Percentiles rank a stretch among this genome's conserved stretches.
Conservation (phyloP, 2,113 vertebrate species). For the Columbina picui region DNA sequence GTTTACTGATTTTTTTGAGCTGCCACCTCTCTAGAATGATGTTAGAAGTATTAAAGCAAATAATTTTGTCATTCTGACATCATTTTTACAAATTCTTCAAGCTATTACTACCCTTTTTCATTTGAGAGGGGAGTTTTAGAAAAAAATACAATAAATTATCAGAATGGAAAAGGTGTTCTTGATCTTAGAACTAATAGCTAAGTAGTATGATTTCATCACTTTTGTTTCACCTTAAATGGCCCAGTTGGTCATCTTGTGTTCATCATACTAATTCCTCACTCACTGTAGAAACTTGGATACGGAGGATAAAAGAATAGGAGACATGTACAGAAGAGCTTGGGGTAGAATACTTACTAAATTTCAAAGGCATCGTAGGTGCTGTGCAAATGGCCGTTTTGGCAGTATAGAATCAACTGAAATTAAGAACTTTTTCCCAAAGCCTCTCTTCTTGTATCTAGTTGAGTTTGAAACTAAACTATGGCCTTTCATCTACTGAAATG, state of each 20-base stretch:
- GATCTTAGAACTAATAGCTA: not conserved
- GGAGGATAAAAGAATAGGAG: not conserved
- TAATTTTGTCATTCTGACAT: not conserved
- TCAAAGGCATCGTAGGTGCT: not conserved
- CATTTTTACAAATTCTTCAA: not conserved
- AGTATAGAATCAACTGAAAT: not conserved
- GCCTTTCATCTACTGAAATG: not conserved
- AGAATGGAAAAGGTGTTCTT: slow-evolving; percentile 7
- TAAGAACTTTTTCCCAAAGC: not conserved
- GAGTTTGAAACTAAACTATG: not conserved
- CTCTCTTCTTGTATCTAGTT: not conserved
- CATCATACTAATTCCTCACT: not conserved
- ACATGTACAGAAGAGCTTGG: not conserved
- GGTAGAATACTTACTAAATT: not conserved
- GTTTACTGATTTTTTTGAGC: not conserved
- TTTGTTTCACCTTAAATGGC: not conserved
- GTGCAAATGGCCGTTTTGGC: not conserved
- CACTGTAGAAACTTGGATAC: not conserved
- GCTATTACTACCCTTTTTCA: slow-evolving; percentile 11
- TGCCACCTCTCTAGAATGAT: not conserved
- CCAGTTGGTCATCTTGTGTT: not conserved
- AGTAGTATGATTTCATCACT: not conserved
- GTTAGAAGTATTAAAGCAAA: not conserved
- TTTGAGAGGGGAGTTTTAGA: not conserved
- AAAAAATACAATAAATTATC: not conserved